Evolutionary conservation across 2,888 invertebrate species (phyloP), one percentile per base, ranked within the genome.

Genomic region (Perdita meconis): DNA sequence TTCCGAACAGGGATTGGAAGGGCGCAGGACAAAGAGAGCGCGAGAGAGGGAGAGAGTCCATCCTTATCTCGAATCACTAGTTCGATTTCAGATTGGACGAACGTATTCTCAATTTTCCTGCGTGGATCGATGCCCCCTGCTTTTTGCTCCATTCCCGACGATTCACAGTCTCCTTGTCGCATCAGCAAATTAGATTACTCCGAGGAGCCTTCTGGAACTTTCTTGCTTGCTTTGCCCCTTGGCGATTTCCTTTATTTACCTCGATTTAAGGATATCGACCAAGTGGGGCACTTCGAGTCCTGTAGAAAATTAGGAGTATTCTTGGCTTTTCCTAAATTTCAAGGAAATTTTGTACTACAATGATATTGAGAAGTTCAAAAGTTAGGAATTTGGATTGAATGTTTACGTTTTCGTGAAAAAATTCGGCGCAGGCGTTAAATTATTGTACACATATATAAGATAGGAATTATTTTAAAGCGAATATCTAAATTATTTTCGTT

Each of bases 171-270:
- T 51, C 75, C 44, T 65, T 68, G 75, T 82, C 80, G 59, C 53
- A 66, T 75, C 76, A 51, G 76, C 68, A 60, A 76, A 77, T 76
- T 77, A 77, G 68, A 77, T 77, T 76, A 68, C 53, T 22, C 26
- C 44, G 53, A 44, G 19, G 8, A 13, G 56, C 40, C 24, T 57
- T 51, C 42, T 6, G 24, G 12, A n/a, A 22, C 13, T 50, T 24
- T 12, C 30, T 2, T 12, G 8, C 22, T n/a, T 61, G 12, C 47
- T 40, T 55, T 34, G 38, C 65, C 42, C 55, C n/a, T 22, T 8
- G 51, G 53, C 19, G 26, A 30, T 36, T 72, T 40, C 34, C 61
- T 38, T 47, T 53, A 47, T 72, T 71, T 38, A 30, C 38, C n/a
- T 16, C 16, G 22, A 16, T 19, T 24, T 63, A 30, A 40, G 34